Conservation (phyloP, 2,888 invertebrate species). For the Lycophotia porphyrea region DNA sequence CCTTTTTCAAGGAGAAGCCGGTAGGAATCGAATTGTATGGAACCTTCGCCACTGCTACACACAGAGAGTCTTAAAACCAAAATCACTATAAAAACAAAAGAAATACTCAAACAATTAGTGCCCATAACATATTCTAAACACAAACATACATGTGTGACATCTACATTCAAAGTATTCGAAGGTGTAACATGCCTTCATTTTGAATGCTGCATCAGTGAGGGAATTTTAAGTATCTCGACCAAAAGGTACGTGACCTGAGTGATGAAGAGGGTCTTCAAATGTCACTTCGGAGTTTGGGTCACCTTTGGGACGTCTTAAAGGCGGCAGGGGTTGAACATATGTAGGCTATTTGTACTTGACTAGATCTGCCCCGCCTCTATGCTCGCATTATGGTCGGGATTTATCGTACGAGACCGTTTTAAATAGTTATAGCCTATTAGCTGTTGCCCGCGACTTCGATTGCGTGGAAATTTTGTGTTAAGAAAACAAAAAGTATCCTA, state of each 20-base stretch:
- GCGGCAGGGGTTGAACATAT: slow-evolving; percentile 8
- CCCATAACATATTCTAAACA: slow-evolving; percentile 57
- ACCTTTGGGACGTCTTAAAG: slow-evolving; percentile 45
- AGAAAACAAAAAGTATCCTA: neutral
- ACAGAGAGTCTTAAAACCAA: neutral
- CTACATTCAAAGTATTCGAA: slow-evolving; percentile 70
- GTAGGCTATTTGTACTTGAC: slow-evolving; percentile 5
- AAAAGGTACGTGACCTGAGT: slow-evolving; percentile 81
- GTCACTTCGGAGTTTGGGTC: slow-evolving; percentile 54
- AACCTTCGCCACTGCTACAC: neutral
- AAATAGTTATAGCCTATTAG: neutral
- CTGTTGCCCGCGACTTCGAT: no score
- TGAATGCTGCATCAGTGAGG: slow-evolving; percentile 82
- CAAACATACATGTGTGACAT: slow-evolving; percentile 50
- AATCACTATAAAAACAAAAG: slow-evolving; percentile 39
- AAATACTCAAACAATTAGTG: slow-evolving; percentile 59
- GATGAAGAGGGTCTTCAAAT: slow-evolving; percentile 68
- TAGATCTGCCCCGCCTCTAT: neutral
- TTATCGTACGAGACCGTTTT: neutral
- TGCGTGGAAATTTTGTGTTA: neutral
- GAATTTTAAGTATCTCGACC: slow-evolving; percentile 86
- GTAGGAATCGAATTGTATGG: no score
- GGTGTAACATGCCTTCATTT: slow-evolving; percentile 81
- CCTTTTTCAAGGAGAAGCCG: no score
- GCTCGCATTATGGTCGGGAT: neutral